Evolutionary conservation across 2,888 invertebrate genomes (phyloP).

Genomic region (Andrena bicolor): DNA sequence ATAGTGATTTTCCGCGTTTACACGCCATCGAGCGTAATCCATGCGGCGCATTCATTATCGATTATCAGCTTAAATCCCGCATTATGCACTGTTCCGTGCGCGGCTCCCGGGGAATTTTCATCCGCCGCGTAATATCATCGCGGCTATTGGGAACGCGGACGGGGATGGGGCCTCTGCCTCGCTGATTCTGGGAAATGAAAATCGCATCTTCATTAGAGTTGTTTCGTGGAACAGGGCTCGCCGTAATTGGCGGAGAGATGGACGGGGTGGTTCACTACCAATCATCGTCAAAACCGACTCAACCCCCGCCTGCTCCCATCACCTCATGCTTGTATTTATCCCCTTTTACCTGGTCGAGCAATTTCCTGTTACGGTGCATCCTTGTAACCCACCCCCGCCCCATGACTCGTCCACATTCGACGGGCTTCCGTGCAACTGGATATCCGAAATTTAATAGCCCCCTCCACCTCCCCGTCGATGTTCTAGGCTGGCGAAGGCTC

Average conservation of each 20-base stretch:
- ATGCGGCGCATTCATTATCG: constrained; percentile 44
- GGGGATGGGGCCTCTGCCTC: background rate
- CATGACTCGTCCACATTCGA: constrained; percentile 21
- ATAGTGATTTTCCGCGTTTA: constrained; percentile 52
- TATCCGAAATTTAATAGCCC: constrained; percentile 57
- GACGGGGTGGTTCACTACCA: constrained; percentile 23
- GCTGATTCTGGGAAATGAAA: constrained; percentile 33
- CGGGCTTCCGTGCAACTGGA: constrained; percentile 63
- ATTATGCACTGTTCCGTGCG: constrained; percentile 30
- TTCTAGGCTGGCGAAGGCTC: constrained; percentile 31
- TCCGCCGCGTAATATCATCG: constrained; percentile 1
- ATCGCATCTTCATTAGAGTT: constrained; percentile 39
- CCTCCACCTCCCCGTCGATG: background rate
- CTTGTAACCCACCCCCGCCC: constrained; percentile 10
- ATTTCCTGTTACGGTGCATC: constrained; percentile 63
- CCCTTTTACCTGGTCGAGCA: constrained; percentile 53
- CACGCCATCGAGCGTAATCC: constrained; percentile 39
- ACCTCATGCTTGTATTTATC: constrained; percentile 22
- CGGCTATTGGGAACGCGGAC: background rate
- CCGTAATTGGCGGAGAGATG: constrained; percentile 36
- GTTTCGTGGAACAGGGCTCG: constrained; percentile 15
- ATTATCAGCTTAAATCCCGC: constrained; percentile 47
- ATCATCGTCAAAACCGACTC: constrained; percentile 51
- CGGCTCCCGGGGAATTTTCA: constrained; percentile 23
- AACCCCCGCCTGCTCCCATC: background rate